phyloP scores from a whole-genome alignment of 2,113 vertebrate genomes.

The Macrotis lagotis region DNA sequence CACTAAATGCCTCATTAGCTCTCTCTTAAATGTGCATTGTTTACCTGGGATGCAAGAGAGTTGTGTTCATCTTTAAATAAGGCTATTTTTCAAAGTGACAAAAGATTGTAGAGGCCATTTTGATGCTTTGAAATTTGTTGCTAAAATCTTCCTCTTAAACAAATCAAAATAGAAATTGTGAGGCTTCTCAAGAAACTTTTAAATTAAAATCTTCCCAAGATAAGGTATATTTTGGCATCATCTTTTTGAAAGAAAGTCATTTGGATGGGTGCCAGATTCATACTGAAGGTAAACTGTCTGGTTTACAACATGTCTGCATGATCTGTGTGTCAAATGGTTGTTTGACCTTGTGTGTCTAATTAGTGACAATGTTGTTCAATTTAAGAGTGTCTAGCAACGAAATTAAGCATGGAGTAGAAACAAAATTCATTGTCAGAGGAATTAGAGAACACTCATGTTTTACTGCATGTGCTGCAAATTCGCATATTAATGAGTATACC shows the following conservation, averaged over 20 bases:
- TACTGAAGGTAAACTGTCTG: slow-evolving; percentile 69
- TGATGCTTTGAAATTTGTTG: slow-evolving; percentile 41
- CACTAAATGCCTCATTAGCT: slow-evolving; percentile 58
- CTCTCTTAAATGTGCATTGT: slow-evolving; percentile 61
- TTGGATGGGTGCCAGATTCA: slow-evolving; percentile 64
- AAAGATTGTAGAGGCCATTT: slow-evolving; percentile 9
- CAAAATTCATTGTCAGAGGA: background rate
- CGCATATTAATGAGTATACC: background rate
- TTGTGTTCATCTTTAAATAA: slow-evolving; percentile 53
- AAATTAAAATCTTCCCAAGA: slow-evolving; percentile 53
- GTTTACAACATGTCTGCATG: slow-evolving; percentile 40
- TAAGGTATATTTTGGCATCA: slow-evolving; percentile 12
- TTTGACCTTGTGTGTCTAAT: slow-evolving; percentile 64
- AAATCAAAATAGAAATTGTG: slow-evolving; percentile 49
- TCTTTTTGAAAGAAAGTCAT: slow-evolving; percentile 55
- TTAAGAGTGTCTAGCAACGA: slow-evolving; percentile 58
- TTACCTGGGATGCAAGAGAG: slow-evolving; percentile 45
- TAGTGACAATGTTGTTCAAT: background rate
- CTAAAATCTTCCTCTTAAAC: slow-evolving; percentile 27
- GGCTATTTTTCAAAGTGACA: slow-evolving; percentile 63
- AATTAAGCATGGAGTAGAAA: slow-evolving; percentile 53
- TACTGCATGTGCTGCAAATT: background rate
- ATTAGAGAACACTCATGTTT: slow-evolving; percentile 3
- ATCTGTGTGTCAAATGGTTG: slow-evolving; percentile 66
- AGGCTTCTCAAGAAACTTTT: slow-evolving; percentile 27